Base-by-base conservation (phyloP, 1,140 invertebrate species). In the Drosophila gunungcola region DNA sequence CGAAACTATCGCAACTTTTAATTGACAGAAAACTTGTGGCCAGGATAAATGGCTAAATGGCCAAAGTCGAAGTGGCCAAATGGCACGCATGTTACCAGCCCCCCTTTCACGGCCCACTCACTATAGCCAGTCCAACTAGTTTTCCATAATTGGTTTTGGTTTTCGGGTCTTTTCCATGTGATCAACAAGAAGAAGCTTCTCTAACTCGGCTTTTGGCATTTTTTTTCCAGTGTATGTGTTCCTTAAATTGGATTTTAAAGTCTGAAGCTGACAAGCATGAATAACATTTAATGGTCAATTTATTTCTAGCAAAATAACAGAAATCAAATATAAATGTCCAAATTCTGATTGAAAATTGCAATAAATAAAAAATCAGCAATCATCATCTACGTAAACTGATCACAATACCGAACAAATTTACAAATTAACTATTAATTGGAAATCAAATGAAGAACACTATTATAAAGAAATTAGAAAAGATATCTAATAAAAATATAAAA, bases 11-110 rank as follows among this genome's bases (percentile, higher is more conserved):
- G 43, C 53, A 63, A 53, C 13, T 53, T 58, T 74, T 69, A 64
- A 82, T 83, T 82, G 74, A 64, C 58, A 64, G 38, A 55, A 29
- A 57, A 32, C 5, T 43, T 42, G 29, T 25, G 42, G 73, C 68
- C 57, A 78, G 61, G 48, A 60, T 39, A 58, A 57, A 42, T 56
- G 25, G 10, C 25, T 53, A 27, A 54, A 39, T 3, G n/a, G 32
- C 12, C 13, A 21, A 41, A 54, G 16, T 25, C 12, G 13, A 42
- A 60, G 53, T 65, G 60, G 38, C 46, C 43, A 72, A 75, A 64
- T 67, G 39, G 27, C 41, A 68, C 62, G 69, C 43, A 56, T 39
- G 27, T 49, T 9, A 16, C 41, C 13, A 42, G 25, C 4, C 13
- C n/a, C 13, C 39, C 13, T 11, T 21, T 21, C 12, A n/a, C 5